Conservation (phyloP, 2,888 invertebrate species). For the Melanophora roralis region DNA sequence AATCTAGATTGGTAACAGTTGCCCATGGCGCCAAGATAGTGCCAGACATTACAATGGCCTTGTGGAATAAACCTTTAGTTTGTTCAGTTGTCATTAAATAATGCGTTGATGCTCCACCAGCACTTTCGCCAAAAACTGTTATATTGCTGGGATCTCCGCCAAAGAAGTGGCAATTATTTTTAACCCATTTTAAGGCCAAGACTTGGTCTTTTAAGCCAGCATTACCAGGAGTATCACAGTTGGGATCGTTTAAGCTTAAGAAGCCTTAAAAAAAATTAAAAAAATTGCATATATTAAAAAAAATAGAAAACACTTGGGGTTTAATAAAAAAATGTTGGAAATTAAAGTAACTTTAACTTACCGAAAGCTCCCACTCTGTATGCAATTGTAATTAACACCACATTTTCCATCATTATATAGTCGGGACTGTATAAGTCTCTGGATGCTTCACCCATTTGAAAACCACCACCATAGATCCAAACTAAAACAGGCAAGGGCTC, state of each 20-base stretch:
- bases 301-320: too few relatives aligned
- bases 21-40: constrained; percentile 73
- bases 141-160: constrained; percentile 79
- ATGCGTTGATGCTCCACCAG: constrained; percentile 78
- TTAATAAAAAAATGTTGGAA: not conserved
- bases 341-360: constrained; percentile 49
- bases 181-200: constrained; percentile 78
- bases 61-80: constrained; percentile 76
- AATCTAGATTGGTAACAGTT: constrained; percentile 69
- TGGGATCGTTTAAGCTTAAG: constrained; percentile 77
- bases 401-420: constrained; percentile 78
- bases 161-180: constrained; percentile 78
- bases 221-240: constrained; percentile 78
- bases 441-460: constrained; percentile 77
- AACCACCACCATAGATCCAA: constrained; percentile 79
- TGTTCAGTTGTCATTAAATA: constrained; percentile 78
- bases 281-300: too few relatives aligned
- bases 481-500: constrained; percentile 77
- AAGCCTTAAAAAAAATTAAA: constrained; percentile 77
- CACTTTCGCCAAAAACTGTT: constrained; percentile 79
- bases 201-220: constrained; percentile 79
- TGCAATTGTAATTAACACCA: constrained; percentile 77
- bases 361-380: constrained; percentile 78
- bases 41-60: constrained; percentile 75
- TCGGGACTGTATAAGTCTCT: constrained; percentile 77